phyloP scores from a whole-genome alignment of 2,888 invertebrate genomes.

The Drosophila anomelani region DNA sequence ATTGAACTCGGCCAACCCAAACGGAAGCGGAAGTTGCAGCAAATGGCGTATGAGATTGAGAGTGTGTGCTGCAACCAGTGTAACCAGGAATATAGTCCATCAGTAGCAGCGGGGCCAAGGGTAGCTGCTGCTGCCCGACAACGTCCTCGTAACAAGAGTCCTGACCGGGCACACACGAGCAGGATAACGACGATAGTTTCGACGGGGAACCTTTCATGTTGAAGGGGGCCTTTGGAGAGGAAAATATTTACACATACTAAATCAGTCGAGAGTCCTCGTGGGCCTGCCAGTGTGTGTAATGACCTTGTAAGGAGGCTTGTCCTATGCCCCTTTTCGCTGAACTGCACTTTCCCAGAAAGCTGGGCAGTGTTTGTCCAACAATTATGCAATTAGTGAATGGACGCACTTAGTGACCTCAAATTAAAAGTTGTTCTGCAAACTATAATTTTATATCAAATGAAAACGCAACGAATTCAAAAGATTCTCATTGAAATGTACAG shows the following conservation, averaged over 20 bases:
- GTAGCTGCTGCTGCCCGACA: slow-evolving; percentile 25
- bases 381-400: slow-evolving; percentile 39
- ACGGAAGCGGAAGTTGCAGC: slow-evolving; percentile 77
- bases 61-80: slow-evolving; percentile 24
- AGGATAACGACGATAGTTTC: slow-evolving; percentile 56
- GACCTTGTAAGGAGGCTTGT: slow-evolving; percentile 39
- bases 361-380: slow-evolving; percentile 25
- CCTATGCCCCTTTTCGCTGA: slow-evolving; percentile 36
- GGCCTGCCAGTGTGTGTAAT: slow-evolving; percentile 26
- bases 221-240: slow-evolving; percentile 62
- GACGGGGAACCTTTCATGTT: slow-evolving; percentile 52
- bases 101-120: slow-evolving; percentile 6
- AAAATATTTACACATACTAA: slow-evolving; percentile 79
- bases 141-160: slow-evolving; percentile 62
- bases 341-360: slow-evolving; percentile 18
- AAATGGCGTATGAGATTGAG: slow-evolving; percentile 67
- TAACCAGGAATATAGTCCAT: slow-evolving; percentile 17
- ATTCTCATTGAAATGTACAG: no score
- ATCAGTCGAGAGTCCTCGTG: slow-evolving; percentile 53
- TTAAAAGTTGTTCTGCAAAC: background rate
- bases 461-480: background rate
- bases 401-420: no score
- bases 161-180: slow-evolving; percentile 54
- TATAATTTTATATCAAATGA: background rate
- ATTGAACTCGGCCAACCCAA: slow-evolving; percentile 48